phyloP scores from a whole-genome alignment of 2,113 vertebrate genomes.

The Atlantisia rogersi region DNA sequence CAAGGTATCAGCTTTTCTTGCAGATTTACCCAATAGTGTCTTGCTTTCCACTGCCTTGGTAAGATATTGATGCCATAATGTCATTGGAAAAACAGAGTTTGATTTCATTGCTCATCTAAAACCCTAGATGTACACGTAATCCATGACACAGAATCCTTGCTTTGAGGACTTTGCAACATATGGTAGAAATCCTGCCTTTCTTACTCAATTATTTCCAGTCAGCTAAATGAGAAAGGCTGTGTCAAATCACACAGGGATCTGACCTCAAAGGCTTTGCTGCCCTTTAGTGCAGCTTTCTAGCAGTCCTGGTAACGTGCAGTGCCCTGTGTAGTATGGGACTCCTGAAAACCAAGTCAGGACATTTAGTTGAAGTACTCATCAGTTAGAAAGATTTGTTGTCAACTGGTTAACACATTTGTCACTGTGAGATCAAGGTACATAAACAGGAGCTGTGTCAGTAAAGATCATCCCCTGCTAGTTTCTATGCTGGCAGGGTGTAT shows the following conservation, averaged over 20 bases:
- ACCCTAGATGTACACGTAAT: background rate
- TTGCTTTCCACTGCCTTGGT: background rate
- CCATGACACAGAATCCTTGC: background rate
- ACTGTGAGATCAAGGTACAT: background rate
- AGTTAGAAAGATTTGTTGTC: background rate
- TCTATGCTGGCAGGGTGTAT: too few relatives aligned
- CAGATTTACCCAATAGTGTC: background rate
- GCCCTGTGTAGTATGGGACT: background rate
- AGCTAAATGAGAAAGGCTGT: background rate
- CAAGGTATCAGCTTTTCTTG: background rate
- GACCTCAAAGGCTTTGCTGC: background rate
- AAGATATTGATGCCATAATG: background rate
- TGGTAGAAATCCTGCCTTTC: background rate
- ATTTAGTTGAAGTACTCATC: background rate
- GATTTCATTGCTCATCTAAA: background rate
- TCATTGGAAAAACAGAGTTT: background rate
- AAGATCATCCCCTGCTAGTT: background rate
- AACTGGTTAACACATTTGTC: rapidly evolving
- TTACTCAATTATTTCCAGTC: background rate
- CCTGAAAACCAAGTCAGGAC: background rate
- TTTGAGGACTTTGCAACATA: background rate
- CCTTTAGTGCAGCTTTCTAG: background rate
- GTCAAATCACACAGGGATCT: background rate
- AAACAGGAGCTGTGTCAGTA: background rate
- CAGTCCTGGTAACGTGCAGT: background rate